Conservation (phyloP, 2,888 invertebrate genomes). For the Perizoma flavofasciatum region DNA sequence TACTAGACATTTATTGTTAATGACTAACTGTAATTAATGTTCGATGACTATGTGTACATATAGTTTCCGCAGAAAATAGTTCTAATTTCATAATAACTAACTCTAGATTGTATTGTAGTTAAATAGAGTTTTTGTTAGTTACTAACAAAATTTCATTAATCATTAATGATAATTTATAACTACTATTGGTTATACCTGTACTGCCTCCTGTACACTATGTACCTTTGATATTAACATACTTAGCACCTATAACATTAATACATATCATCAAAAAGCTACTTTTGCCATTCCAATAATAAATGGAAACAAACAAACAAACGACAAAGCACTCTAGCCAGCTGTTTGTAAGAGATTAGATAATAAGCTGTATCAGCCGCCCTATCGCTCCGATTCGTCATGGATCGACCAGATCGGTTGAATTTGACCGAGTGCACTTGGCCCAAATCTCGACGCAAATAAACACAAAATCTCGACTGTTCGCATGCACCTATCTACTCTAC, state of each 20-base stretch:
- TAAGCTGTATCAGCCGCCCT: constrained; percentile 27
- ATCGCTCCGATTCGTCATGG: constrained; percentile 22
- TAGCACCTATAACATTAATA: background rate
- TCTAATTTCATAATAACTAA: too few relatives aligned
- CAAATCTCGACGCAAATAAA: constrained; percentile 72
- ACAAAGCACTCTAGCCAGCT: constrained; percentile 35
- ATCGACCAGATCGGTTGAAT: constrained; percentile 57
- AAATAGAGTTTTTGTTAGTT: too few relatives aligned
- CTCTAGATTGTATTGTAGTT: too few relatives aligned
- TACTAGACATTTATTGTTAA: too few relatives aligned
- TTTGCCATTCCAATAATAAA: background rate
- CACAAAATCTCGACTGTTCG: constrained; percentile 61
- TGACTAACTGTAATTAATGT: too few relatives aligned
- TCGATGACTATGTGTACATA: too few relatives aligned
- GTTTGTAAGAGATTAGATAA: constrained; percentile 35
- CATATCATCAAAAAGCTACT: constrained; percentile 8
- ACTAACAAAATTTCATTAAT: too few relatives aligned
- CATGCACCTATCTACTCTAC: constrained; percentile 42
- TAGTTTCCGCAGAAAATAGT: too few relatives aligned
- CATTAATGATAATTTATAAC: too few relatives aligned
- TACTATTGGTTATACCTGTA: too few relatives aligned
- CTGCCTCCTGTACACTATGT: too few relatives aligned
- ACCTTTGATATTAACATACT: background rate
- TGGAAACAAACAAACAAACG: too few relatives aligned
- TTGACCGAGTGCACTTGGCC: constrained; percentile 77